These are phyloP conservation scores for Pagrus major DNA, from an alignment of 2,113 vertebrate species.

Conservation along the genomic window DNA sequence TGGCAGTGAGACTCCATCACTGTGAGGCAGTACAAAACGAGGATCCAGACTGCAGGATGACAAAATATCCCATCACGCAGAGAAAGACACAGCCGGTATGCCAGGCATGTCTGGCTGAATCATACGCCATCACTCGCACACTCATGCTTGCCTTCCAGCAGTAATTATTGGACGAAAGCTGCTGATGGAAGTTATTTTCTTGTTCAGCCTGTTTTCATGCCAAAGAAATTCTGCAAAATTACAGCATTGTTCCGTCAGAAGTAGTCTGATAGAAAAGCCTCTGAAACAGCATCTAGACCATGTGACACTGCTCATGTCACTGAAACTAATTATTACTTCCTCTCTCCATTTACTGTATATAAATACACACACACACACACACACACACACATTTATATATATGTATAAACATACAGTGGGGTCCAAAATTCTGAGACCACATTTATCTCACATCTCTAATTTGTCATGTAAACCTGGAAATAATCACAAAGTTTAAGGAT, in stretches of 20 bases:
- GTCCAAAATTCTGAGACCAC: too few relatives aligned
- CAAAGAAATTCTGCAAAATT: slow-evolving; percentile 3
- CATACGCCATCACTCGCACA: slow-evolving; percentile 19
- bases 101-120: slow-evolving; percentile 64
- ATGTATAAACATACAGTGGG: too few relatives aligned
- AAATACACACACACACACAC: too few relatives aligned
- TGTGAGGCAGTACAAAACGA: slow-evolving; percentile 31
- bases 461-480: too few relatives aligned
- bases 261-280: neutral
- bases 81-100: slow-evolving; percentile 39
- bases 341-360: too few relatives aligned
- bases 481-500: too few relatives aligned
- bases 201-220: neutral
- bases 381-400: too few relatives aligned
- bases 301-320: neutral
- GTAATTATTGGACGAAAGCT: slow-evolving; percentile 12
- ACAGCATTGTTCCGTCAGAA: neutral
- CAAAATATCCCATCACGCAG: slow-evolving; percentile 46
- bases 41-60: slow-evolving; percentile 61
- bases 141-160: slow-evolving; percentile 6
- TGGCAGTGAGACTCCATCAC: slow-evolving; percentile 48
- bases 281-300: neutral
- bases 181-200: neutral
- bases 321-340: neutral
- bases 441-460: too few relatives aligned